These are phyloP conservation scores for Isoperla grammatica DNA, from an alignment of 2,888 invertebrate species.

Conservation along the genomic window DNA sequence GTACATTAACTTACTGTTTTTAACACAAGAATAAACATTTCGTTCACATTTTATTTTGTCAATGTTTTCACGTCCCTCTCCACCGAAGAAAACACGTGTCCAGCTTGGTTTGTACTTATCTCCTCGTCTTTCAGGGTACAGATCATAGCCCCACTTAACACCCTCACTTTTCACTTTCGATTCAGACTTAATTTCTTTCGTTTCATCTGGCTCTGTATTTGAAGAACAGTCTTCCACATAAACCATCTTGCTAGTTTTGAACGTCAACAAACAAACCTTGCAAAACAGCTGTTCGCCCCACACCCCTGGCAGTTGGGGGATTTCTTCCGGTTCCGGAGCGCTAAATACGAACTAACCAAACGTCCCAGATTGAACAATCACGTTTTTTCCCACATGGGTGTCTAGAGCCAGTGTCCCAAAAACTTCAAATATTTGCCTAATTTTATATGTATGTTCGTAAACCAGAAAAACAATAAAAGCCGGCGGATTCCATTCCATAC, in stretches of 20 bases:
- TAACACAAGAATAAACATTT: conserved; percentile 68
- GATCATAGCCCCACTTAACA: conserved; percentile 64
- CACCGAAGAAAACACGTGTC: conserved; percentile 52
- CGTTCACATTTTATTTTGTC: conserved; percentile 74
- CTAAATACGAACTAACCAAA: too few species aligned
- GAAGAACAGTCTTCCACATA: not conserved
- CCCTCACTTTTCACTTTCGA: conserved; percentile 1
- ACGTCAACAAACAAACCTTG: not conserved
- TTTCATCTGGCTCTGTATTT: not conserved
- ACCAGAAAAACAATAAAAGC: too few species aligned
- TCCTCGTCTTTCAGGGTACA: conserved; percentile 76
- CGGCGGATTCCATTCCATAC: too few species aligned
- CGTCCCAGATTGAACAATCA: too few species aligned
- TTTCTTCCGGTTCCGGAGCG: too few species aligned
- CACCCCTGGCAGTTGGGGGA: too few species aligned
- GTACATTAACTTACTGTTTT: conserved; percentile 65
- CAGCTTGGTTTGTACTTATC: conserved; percentile 51
- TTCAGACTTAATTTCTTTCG: not conserved
- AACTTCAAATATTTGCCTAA: too few species aligned
- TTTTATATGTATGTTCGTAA: too few species aligned
- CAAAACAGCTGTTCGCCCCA: not conserved
- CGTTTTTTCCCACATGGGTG: too few species aligned
- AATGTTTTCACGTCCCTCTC: conserved; percentile 63
- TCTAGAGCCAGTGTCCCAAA: too few species aligned
- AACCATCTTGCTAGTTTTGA: not conserved